phyloP scores from a whole-genome alignment of 1,140 invertebrate species.

The Dreissena polymorpha region DNA sequence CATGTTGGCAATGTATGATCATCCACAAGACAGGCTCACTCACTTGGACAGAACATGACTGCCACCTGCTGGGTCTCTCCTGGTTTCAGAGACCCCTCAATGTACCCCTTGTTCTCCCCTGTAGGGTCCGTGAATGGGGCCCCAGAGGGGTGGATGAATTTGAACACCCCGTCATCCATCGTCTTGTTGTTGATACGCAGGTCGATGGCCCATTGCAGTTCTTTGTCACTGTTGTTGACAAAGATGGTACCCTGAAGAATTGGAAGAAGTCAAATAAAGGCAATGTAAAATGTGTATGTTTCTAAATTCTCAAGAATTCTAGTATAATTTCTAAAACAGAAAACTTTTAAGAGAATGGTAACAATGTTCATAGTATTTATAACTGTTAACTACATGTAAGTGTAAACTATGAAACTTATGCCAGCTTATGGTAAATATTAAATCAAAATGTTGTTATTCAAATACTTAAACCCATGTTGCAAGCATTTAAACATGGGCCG shows the following conservation, averaged over 20 bases:
- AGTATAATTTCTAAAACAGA: too few species aligned
- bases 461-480: too few species aligned
- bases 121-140: conserved; percentile 64
- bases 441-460: too few species aligned
- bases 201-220: conserved; percentile 76
- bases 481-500: too few species aligned
- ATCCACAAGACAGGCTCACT: conserved; percentile 37
- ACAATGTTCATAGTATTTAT: too few species aligned
- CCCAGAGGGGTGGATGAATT: conserved; percentile 74
- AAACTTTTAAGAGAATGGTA: too few species aligned
- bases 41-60: conserved; percentile 78
- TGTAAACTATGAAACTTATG: too few species aligned
- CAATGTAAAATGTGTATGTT: neutral
- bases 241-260: conserved; percentile 70
- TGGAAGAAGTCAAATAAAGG: neutral
- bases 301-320: too few species aligned
- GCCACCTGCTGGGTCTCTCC: conserved; percentile 71
- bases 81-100: conserved; percentile 75
- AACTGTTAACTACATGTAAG: too few species aligned
- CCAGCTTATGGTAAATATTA: too few species aligned
- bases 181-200: conserved; percentile 65
- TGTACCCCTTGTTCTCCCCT: conserved; percentile 62
- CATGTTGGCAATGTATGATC: too few species aligned
- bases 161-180: conserved; percentile 75
- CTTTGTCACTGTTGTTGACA: conserved; percentile 75